These are phyloP conservation scores for Megaceryle maxima DNA, from an alignment of 2,113 vertebrate species.

Conservation along the genomic window DNA sequence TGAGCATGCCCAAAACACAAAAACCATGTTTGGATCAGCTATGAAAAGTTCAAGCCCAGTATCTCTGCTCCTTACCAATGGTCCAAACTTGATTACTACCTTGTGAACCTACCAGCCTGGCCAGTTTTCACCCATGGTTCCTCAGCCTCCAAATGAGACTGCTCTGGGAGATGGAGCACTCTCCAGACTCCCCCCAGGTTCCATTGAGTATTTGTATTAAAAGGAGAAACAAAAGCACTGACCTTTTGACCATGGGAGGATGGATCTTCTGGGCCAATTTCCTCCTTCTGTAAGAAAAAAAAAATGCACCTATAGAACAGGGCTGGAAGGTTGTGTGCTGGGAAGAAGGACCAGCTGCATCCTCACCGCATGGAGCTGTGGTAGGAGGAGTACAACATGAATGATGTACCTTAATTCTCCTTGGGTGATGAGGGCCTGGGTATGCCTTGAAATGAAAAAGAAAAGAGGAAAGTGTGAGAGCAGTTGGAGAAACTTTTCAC, in stretches of 20 bases:
- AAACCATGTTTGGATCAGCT: background rate
- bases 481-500: background rate
- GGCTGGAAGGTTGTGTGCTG: background rate
- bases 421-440: background rate
- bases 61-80: background rate
- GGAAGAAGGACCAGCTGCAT: background rate
- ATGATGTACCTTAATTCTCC: constrained; percentile 16
- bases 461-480: background rate
- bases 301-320: accelerated
- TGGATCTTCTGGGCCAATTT: background rate
- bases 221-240: background rate
- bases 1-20: background rate
- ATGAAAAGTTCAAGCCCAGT: background rate
- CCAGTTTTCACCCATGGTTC: background rate
- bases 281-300: constrained; percentile 14
- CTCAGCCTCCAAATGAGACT: background rate
- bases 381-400: background rate
- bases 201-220: accelerated
- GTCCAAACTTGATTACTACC: background rate
- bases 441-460: background rate
- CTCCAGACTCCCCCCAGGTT: accelerated
- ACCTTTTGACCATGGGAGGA: constrained; percentile 30
- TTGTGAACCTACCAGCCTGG: too few species aligned
- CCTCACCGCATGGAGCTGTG: accelerated
- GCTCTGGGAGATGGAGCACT: background rate